These are phyloP conservation scores for Stratiolaelaps scimitus DNA, from an alignment of 1,140 invertebrate species.

Conservation along the genomic window DNA sequence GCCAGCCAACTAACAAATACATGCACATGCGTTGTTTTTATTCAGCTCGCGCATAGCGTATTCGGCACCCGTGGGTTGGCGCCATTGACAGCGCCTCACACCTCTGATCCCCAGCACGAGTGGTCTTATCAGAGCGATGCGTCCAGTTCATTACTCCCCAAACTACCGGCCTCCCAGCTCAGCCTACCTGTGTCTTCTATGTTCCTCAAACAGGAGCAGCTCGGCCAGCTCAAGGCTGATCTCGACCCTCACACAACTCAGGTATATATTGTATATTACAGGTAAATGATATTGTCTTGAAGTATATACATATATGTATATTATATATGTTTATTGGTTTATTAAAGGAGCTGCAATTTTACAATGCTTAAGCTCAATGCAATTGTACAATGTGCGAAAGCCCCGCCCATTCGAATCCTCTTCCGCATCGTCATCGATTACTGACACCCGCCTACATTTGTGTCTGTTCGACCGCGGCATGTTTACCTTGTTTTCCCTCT, in stretches of 20 bases:
- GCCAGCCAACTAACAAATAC: too few species aligned
- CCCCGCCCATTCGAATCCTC: too few species aligned
- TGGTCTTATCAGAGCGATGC: conserved; percentile 26
- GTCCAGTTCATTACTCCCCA: conserved; percentile 14
- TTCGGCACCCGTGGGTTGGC: too few species aligned
- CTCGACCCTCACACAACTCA: conserved; percentile 5
- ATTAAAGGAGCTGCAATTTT: too few species aligned
- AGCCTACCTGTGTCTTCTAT: conserved; percentile 3
- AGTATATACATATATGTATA: too few species aligned
- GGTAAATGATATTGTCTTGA: too few species aligned
- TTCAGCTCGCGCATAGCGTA: too few species aligned
- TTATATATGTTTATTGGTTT: too few species aligned
- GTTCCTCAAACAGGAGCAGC: conserved; percentile 24
- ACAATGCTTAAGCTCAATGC: too few species aligned
- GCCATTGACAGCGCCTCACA: not conserved
- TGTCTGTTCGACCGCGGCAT: not conserved
- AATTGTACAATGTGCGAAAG: too few species aligned
- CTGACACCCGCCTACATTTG: not conserved
- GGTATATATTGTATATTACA: too few species aligned
- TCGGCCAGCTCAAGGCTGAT: conserved; percentile 12
- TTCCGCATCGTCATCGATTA: not conserved
- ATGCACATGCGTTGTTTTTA: too few species aligned
- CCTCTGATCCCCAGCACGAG: conserved; percentile 1
- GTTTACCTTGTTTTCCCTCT: not conserved
- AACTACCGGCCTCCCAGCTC: not conserved